phyloP scores from a whole-genome alignment of 2,888 invertebrate species.

The Chrysotoxum bicinctum region DNA sequence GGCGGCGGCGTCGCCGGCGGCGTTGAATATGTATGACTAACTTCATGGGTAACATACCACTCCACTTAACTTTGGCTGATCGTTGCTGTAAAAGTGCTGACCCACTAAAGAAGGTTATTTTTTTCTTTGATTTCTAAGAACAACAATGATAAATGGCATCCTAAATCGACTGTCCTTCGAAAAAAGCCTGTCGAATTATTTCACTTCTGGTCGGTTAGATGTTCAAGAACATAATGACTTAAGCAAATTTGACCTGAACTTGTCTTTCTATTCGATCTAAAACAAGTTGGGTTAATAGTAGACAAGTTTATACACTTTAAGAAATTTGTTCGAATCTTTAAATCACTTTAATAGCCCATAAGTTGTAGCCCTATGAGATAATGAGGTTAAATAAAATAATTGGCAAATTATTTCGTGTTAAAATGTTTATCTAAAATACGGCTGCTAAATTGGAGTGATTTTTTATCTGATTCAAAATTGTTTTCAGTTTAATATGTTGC shows the following conservation, averaged over 20 bases:
- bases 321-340: background rate
- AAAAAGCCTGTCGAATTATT: background rate
- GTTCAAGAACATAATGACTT: background rate
- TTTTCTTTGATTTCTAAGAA: conserved; percentile 17
- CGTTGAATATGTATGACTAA: conserved; percentile 32
- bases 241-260: background rate
- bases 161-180: conserved; percentile 4
- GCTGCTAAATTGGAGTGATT: background rate
- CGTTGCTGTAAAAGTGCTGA: background rate
- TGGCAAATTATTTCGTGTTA: too few species aligned
- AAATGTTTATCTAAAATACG: background rate
- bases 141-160: background rate
- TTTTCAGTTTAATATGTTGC: background rate
- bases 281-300: background rate
- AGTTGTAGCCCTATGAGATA: background rate
- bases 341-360: background rate
- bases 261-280: background rate
- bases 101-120: conserved; percentile 4
- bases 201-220: background rate
- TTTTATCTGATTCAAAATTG: background rate
- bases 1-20: background rate
- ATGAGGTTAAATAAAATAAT: background rate
- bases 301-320: background rate
- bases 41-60: conserved; percentile 19
- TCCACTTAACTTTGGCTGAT: conserved; percentile 1